These are phyloP conservation scores for Tokudaia tokunoshimensis DNA, from an alignment of 2,797 vertebrate species.

Conservation along the genomic window DNA sequence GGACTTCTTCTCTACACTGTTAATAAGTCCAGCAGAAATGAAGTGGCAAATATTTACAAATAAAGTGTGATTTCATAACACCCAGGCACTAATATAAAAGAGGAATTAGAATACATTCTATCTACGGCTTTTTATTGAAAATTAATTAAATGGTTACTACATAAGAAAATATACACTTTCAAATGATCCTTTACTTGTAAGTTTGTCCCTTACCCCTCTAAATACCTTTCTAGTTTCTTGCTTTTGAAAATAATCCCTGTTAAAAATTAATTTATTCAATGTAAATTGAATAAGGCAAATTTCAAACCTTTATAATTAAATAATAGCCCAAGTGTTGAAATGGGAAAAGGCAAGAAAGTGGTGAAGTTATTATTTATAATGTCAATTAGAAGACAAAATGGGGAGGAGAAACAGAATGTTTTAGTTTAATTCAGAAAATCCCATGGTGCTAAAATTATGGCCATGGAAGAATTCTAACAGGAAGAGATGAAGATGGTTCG, in stretches of 20 bases:
- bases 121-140: background rate
- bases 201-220: constrained; percentile 17
- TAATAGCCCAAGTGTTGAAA: constrained; percentile 1
- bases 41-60: background rate
- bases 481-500: background rate
- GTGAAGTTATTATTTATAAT: background rate
- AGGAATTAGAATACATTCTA: background rate
- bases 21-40: constrained; percentile 23
- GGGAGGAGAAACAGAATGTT: background rate
- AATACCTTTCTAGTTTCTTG: constrained; percentile 13
- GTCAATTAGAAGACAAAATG: background rate
- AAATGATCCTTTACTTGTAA: constrained; percentile 54
- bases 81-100: background rate
- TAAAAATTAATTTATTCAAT: background rate
- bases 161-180: constrained; percentile 2
- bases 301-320: constrained; percentile 16
- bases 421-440: background rate
- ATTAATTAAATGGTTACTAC: background rate
- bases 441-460: background rate
- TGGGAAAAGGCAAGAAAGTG: background rate
- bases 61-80: background rate
- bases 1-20: background rate
- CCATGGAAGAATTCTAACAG: background rate
- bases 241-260: constrained; percentile 39
- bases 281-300: constrained; percentile 5